Percentiles rank a stretch among this genome's conserved stretches.
Evolutionary conservation across 2,888 invertebrate species (phyloP).

Genomic region (Spicauda simplicius): DNA sequence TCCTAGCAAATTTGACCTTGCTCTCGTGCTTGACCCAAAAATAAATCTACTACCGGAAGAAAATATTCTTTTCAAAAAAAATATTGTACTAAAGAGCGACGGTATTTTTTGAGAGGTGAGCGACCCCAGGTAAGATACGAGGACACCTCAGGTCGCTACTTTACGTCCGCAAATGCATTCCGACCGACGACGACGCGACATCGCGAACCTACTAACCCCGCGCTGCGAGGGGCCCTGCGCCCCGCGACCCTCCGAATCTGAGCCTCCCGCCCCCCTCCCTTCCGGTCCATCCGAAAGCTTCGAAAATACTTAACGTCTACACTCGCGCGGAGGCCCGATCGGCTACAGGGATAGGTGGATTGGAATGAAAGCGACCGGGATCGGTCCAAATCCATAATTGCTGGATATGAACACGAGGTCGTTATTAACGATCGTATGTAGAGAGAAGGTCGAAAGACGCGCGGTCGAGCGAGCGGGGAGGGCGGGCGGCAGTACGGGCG

Average conservation of each 20-base stretch:
- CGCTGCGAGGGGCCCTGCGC: constrained; percentile 80
- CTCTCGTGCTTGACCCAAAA: constrained; percentile 72
- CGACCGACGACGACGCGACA: constrained; percentile 82
- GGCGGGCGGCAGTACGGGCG: constrained; percentile 75
- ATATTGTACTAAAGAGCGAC: constrained; percentile 11
- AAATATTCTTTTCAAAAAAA: constrained; percentile 30
- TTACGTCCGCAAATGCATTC: constrained; percentile 84
- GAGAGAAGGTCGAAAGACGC: constrained; percentile 54
- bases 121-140: constrained; percentile 78
- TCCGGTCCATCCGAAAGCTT: constrained; percentile 81
- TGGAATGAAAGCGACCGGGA: constrained; percentile 36
- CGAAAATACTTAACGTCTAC: constrained; percentile 78
- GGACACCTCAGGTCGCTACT: constrained; percentile 82
- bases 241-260: constrained; percentile 80
- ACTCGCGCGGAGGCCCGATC: constrained; percentile 68
- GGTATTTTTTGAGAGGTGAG: constrained; percentile 56
- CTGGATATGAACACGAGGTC: constrained; percentile 51
- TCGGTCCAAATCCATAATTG: constrained; percentile 43
- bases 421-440: constrained; percentile 61
- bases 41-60: constrained; percentile 49
- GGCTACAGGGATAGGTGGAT: constrained; percentile 34
- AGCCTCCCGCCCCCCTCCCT: constrained; percentile 67
- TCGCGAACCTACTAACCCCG: constrained; percentile 84
- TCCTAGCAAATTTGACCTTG: constrained; percentile 78
- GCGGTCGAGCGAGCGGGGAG: constrained; percentile 72